Evolutionary conservation across 2,888 invertebrate species (phyloP), one percentile per base, ranked within the genome.

Genomic region (Pterostichus madidus): DNA sequence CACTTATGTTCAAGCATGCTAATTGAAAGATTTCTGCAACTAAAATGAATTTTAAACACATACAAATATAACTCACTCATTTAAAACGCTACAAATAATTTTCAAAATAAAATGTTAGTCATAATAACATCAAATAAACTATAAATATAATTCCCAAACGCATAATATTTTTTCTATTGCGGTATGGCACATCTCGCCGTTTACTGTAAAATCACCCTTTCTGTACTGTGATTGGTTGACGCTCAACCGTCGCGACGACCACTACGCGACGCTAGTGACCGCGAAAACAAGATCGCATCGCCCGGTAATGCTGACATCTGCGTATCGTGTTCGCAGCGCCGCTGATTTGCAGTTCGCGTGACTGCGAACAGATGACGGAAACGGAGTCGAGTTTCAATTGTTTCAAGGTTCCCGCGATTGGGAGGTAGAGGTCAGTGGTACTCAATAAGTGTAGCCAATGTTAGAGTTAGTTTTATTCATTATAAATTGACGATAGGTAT

Each of bases 331-430:
- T 49, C 13, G 31, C 5, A 61, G 24, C 61, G 44, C 10, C 24
- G 32, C 49, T 61, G 31, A 24, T 76, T 52, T 8, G 13, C 46
- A 49, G 78, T 79, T 79, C 44, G 61, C 78, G 24, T 64, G 61
- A 61, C 46, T 46, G 44, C 10, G 44, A 59, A 79, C 61, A 79
- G 78, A 79, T 79, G 78, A 79, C 78, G 61, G 46, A 75, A 75
- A 17, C 31, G 52, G 75, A 10, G 52, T 75, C 46, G 52, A 0
- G 52, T 75, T 75, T 49, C 49, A 49, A 11, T n/a, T 49, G 49
- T 49, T 35, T 39, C 46, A 79, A 64, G 46, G 61, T 24, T 64
- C n/a, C n/a, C 24, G 61, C 44, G 8, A 77, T 35, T 59, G 35
- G 24, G 6, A 5, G 77, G 10, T 31, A 52, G 56, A 49, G 52